Evolutionary conservation across 2,113 vertebrate genomes (phyloP), one percentile per base, ranked within the genome.

Genomic region (Setophaga kirtlandii): DNA sequence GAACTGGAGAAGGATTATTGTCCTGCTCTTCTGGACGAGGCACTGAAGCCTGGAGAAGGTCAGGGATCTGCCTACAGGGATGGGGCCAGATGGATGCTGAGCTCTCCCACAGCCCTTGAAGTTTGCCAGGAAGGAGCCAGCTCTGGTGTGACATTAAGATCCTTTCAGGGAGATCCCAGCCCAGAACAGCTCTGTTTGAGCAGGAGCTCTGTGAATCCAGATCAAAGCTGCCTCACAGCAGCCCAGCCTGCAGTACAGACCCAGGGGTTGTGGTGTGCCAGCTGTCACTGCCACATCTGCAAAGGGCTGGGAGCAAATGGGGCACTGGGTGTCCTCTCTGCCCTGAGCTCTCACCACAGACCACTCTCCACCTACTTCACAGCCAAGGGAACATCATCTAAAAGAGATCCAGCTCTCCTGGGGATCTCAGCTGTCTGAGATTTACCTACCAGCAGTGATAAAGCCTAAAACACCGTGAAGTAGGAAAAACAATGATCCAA

Each of bases 11-110:
- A 64, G 76, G 73, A 90, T 95, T 96, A 88, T 71, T 69, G 33
- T 77, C 30, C 82, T 24, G 55, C 44, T 94, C 68, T 80, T 93
- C 75, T 86, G 41, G 85, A 78, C 4, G 23, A 85, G 60, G 56
- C 41, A 28, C 52, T 42, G 79, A 80, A 93, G 65, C 39, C 71
- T 86, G 8, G 64, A 95, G 94, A 92, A 96, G 88, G 93, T 97
- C 93, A 96, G 56, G 24, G 64, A 83, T 23, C 49, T 92, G 68
- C 52, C 88, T 68, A 25, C 28, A 78, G 71, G 65, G 87, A 92
- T 17, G 14, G 11, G 41, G 18, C 93, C 88, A 95, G 92, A 94
- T 81, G 94, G 85, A 83, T 68, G 88, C 28, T 71, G 85, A 94
- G 88, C 64, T 64, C 22, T 87, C 58, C 31, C 25, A 5, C 44